Evolutionary conservation across 2,797 vertebrate genomes (phyloP).

Genomic region (Enteromius mattozi): DNA sequence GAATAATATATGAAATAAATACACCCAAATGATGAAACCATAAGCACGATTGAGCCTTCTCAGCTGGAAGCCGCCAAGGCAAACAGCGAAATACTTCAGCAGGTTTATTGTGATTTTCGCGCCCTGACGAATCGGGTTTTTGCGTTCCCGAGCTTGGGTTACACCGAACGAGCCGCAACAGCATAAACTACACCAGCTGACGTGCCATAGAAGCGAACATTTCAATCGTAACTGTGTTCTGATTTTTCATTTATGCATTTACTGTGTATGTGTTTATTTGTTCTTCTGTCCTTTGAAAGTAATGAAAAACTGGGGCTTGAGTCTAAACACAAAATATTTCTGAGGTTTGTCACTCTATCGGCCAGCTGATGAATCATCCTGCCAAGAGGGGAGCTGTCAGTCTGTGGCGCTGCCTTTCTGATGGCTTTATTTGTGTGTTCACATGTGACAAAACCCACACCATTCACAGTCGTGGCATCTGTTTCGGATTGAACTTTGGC

Average conservation of each 20-base stretch:
- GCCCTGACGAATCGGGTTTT: constrained; percentile 44
- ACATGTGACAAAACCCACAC: constrained; percentile 25
- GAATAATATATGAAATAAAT: constrained; percentile 45
- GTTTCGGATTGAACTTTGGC: constrained; percentile 41
- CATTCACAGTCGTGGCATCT: neutral
- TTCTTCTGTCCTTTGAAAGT: constrained; percentile 24
- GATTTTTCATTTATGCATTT: constrained; percentile 9
- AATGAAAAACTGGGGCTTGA: neutral
- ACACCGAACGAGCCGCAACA: constrained; percentile 32
- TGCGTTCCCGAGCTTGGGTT: constrained; percentile 37
- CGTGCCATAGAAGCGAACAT: neutral
- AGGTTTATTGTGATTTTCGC: constrained; percentile 44
- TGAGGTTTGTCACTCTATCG: constrained; percentile 31
- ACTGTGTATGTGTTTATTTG: constrained; percentile 3
- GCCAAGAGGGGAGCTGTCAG: constrained; percentile 39
- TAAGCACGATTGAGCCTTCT: constrained; percentile 36
- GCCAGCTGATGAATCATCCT: constrained; percentile 31
- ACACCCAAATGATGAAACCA: constrained; percentile 44
- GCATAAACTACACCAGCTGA: constrained; percentile 30
- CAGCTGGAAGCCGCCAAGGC: constrained; percentile 39
- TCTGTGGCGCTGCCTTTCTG: constrained; percentile 31
- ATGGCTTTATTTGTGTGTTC: constrained; percentile 43
- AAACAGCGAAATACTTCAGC: constrained; percentile 13
- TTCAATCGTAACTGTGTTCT: neutral
- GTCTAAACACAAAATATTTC: constrained; percentile 17